Evolutionary conservation across 2,113 vertebrate species (phyloP).

Genomic region (Leiothrix lutea): DNA sequence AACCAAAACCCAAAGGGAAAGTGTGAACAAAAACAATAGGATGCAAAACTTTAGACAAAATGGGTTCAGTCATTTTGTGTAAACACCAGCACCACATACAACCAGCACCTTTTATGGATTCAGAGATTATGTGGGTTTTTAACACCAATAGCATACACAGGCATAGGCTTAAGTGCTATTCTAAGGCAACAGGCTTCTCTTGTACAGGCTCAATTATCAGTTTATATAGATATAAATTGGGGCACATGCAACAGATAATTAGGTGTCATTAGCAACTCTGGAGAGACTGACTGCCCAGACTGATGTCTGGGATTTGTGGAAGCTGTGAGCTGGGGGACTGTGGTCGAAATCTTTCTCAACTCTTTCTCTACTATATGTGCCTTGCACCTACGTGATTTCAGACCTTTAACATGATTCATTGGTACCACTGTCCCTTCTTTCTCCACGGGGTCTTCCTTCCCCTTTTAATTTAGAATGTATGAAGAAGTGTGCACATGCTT

Average conservation of each 20-base stretch:
- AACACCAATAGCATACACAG: not conserved
- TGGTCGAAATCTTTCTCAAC: not conserved
- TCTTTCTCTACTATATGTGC: not conserved
- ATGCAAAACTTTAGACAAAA: not conserved
- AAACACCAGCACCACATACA: not conserved
- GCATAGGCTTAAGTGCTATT: not conserved
- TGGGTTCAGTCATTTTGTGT: not conserved
- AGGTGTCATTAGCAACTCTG: not conserved
- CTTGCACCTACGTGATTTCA: not conserved
- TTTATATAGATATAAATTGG: not conserved
- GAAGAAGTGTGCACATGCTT: rapidly evolving
- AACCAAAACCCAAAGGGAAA: not conserved
- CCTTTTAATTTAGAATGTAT: not conserved
- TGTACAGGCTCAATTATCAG: not conserved
- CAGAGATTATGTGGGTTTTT: not conserved
- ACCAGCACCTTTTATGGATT: not conserved
- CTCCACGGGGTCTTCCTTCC: rapidly evolving
- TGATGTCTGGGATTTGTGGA: not conserved
- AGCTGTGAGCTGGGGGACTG: not conserved
- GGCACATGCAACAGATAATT: rapidly evolving
- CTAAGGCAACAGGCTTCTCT: not conserved
- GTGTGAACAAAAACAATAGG: not conserved
- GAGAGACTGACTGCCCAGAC: not conserved
- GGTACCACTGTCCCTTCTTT: not conserved
- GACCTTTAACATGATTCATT: not conserved